Evolutionary conservation across 2,113 vertebrate genomes (phyloP), one percentile per base, ranked within the genome.

Genomic region (Danio rerio): DNA sequence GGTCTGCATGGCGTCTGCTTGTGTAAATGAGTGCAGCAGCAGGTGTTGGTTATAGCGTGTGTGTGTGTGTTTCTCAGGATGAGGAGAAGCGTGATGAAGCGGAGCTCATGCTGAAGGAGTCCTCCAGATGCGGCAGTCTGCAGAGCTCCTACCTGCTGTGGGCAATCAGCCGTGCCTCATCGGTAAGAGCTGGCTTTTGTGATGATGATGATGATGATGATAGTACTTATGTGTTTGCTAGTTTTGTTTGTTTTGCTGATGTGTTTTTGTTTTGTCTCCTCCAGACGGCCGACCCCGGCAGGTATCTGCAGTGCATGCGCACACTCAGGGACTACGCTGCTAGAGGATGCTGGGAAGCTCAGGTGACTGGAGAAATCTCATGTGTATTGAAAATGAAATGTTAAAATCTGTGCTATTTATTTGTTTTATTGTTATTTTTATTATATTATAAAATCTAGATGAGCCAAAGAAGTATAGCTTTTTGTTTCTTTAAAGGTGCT

Each of bases 301-400:
- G 98, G 80, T 96, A 96, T 87, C 96, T 99, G 55, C 96, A 99
- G 90, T 96, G 94, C 88, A 90, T 98, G 73, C 93, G 98, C 85
- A 96, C 95, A 80, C 95, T 99, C 89, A 94, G 96, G 88, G 97
- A 99, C 88, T 99, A 95, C 0, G 97, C 98, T 21, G 91, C 93
- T 49, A 97, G 95, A 90, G 98, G 98, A 83, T 99, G 94, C 92
- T 99, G 98, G 98, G 96, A 99, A 87, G 98, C 98, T 6, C 97
- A 99, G 96, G 98, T 97, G 77, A 91, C 2, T 76, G 11, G 7
- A 50, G 9, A 13, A 55, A 78, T 47, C 1, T 43, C 13, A 6
- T 47, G 1, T 31, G 31, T 31, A 7, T 9, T 52, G 49, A 52
- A 52, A 52, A 52, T 52, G 49, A 52, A 52, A 9, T 52, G 49